Evolutionary conservation across 2,797 vertebrate species (phyloP).

Genomic region (Rhynchonycteris naso): DNA sequence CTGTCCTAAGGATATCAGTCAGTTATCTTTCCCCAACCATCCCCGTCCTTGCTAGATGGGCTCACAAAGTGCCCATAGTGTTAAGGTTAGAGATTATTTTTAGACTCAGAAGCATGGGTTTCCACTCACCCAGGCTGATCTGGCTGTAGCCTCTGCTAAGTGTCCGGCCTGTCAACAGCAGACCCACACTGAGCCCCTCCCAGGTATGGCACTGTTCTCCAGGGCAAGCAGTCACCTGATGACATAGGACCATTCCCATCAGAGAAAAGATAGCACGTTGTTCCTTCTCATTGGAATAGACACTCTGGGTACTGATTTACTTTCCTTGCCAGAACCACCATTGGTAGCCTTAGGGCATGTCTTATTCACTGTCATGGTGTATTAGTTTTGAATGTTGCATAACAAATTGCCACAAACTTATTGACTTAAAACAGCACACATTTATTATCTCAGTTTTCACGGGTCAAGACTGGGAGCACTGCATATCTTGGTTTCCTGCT

Average conservation of each 20-base stretch:
- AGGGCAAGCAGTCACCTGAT: not conserved
- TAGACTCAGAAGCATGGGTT: not conserved
- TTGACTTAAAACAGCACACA: not conserved
- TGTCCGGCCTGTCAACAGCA: not conserved
- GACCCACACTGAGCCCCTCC: not conserved
- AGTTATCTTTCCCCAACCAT: not conserved
- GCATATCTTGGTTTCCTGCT: not conserved
- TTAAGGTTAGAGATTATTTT: not conserved
- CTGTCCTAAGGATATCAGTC: not conserved
- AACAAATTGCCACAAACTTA: conserved; percentile 2
- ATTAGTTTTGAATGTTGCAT: not conserved
- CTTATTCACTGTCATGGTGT: not conserved
- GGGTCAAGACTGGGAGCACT: not conserved
- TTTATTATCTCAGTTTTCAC: not conserved
- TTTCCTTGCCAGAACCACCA: not conserved
- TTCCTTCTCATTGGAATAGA: not conserved
- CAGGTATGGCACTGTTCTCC: not conserved
- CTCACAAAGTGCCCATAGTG: not conserved
- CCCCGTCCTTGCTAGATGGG: not conserved
- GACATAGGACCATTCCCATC: not conserved
- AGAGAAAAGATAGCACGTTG: not conserved
- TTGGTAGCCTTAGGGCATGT: not conserved
- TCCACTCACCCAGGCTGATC: not conserved
- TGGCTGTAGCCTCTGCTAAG: not conserved
- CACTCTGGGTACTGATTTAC: not conserved